These are phyloP conservation scores for Hippopotamus amphibius DNA, from an alignment of 2,113 vertebrate genomes.

Conservation along the genomic window DNA sequence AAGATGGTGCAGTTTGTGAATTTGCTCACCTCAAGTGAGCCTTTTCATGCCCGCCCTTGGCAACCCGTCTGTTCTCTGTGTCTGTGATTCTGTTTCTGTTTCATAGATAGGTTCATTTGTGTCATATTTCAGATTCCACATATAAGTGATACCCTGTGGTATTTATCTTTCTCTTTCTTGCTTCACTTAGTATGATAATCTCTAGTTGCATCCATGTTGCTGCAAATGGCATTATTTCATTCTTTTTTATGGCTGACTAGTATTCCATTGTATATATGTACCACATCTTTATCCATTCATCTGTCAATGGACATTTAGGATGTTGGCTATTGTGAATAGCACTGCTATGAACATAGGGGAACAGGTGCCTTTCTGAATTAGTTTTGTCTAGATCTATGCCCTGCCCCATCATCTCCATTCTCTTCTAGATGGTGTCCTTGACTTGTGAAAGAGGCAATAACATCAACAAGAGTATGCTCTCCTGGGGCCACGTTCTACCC, in stretches of 20 bases:
- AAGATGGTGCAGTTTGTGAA: not conserved
- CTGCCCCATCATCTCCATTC: fast-evolving
- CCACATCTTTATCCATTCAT: not conserved
- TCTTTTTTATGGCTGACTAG: not conserved
- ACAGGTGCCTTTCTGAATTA: not conserved
- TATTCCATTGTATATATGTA: too few species aligned
- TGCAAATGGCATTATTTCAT: not conserved
- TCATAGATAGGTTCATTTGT: not conserved
- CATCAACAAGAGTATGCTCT: not conserved
- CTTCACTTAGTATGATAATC: not conserved
- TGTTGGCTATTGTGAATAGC: not conserved
- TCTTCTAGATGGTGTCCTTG: not conserved
- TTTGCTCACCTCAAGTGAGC: not conserved
- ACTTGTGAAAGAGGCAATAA: not conserved
- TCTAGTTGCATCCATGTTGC: not conserved
- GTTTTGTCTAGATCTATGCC: not conserved
- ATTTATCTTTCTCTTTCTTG: not conserved
- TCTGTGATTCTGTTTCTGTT: not conserved
- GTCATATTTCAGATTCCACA: not conserved
- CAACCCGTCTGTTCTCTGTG: not conserved
- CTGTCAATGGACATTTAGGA: not conserved
- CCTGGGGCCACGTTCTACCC: not conserved
- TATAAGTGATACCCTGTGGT: not conserved
- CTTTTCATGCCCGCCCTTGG: not conserved
- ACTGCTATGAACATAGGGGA: not conserved